Percentiles rank a stretch among this genome's conserved stretches.
phyloP scores from a whole-genome alignment of 1,140 invertebrate species.

The Drosophila subpulchrella region DNA sequence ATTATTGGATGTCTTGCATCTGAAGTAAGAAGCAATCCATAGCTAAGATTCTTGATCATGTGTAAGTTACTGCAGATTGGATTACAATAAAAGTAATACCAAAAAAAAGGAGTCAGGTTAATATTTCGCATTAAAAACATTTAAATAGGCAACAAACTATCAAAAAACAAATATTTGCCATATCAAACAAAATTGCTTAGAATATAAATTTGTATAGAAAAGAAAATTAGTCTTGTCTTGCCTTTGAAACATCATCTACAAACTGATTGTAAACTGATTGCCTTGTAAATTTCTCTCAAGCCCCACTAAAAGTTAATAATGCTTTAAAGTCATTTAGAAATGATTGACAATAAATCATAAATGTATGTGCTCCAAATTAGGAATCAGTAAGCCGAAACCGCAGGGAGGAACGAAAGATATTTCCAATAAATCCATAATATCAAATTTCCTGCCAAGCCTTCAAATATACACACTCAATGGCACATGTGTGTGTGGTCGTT shows the following conservation, averaged over 20 bases:
- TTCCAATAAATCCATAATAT: constrained; percentile 72
- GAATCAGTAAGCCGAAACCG: constrained; percentile 34
- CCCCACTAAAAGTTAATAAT: neutral
- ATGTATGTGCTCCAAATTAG: constrained; percentile 8
- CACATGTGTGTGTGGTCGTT: constrained; percentile 66
- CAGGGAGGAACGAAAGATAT: constrained; percentile 31
- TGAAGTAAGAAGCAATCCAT: constrained; percentile 16
- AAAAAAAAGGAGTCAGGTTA: too few species aligned
- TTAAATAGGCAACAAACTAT: too few species aligned
- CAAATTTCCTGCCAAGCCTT: constrained; percentile 72
- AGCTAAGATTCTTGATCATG: constrained; percentile 5
- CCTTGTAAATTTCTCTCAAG: too few species aligned
- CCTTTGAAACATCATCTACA: too few species aligned
- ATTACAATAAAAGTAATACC: too few species aligned
- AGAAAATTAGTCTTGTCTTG: too few species aligned
- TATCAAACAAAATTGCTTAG: too few species aligned
- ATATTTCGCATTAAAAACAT: too few species aligned
- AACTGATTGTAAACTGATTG: too few species aligned
- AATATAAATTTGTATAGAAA: too few species aligned
- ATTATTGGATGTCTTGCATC: constrained; percentile 25
- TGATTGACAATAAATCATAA: constrained; percentile 17
- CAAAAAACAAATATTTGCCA: too few species aligned
- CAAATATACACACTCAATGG: constrained; percentile 17
- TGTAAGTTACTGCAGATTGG: neutral
- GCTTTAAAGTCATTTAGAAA: constrained; percentile 11